phyloP scores from a whole-genome alignment of 1,140 invertebrate species.

The Temnothorax curvispinosus region DNA sequence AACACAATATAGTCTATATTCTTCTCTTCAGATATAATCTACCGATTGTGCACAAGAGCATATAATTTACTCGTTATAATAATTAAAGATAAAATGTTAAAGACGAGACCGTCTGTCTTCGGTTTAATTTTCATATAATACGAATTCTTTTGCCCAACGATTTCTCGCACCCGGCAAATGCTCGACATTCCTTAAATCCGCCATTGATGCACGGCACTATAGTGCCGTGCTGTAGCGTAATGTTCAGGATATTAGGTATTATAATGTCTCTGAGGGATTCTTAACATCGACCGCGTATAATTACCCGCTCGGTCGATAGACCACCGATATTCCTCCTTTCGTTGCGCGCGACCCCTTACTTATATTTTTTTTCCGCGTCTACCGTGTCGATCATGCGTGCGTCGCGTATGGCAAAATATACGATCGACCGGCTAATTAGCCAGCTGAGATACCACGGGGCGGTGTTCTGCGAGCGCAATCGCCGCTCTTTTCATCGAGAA shows the following conservation, averaged over 20 bases:
- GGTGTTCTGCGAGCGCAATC: not conserved
- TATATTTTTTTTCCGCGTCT: conserved; percentile 1
- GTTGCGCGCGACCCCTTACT: conserved; percentile 13
- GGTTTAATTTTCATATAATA: not conserved
- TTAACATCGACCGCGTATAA: conserved; percentile 57
- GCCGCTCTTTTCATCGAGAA: conserved; percentile 21
- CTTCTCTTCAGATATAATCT: not conserved
- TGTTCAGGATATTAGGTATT: conserved; percentile 23
- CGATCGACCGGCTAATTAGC: conserved; percentile 48
- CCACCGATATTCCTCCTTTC: conserved; percentile 45
- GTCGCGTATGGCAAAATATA: conserved; percentile 31
- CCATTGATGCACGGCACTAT: not conserved
- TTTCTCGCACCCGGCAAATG: too few species aligned
- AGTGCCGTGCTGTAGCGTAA: not conserved
- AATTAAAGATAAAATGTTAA: not conserved
- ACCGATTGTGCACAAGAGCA: too few species aligned
- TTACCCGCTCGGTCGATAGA: conserved; percentile 44
- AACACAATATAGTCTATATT: not conserved
- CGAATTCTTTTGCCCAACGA: not conserved
- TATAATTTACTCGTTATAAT: not conserved
- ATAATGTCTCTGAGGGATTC: conserved; percentile 39
- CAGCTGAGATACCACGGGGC: conserved; percentile 20
- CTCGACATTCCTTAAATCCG: not conserved
- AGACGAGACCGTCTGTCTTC: not conserved
- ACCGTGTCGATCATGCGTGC: conserved; percentile 13